Percentiles rank a stretch among this genome's conserved stretches.
These are phyloP conservation scores for Mylabris sibirica DNA, from an alignment of 2,888 invertebrate species.

Conservation along the genomic window DNA sequence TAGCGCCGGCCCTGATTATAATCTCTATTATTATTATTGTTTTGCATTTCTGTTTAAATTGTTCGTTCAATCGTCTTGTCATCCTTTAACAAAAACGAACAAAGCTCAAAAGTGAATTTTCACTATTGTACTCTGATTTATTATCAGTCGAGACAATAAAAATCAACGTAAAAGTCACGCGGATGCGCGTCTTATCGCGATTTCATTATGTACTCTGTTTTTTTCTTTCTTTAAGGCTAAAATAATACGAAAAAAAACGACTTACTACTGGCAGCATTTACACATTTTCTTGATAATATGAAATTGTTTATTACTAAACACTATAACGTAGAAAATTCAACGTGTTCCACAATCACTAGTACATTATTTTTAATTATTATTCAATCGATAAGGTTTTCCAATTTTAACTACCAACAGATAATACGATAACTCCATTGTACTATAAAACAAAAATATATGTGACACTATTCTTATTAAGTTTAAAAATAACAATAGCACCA, in stretches of 20 bases:
- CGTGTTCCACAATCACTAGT: neutral
- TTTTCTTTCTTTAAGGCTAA: too few relatives aligned
- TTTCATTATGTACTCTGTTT: too few relatives aligned
- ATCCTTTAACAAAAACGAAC: neutral
- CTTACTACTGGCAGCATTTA: constrained; percentile 69
- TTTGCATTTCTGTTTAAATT: too few relatives aligned
- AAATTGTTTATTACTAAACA: too few relatives aligned
- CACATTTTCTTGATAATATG: constrained; percentile 57
- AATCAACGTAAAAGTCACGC: neutral
- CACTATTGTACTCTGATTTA: too few relatives aligned
- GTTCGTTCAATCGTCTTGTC: too few relatives aligned
- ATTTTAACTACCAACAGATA: neutral
- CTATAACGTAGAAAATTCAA: constrained; percentile 16
- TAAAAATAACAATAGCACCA: neutral
- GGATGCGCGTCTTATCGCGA: too few relatives aligned
- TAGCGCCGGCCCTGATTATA: too few relatives aligned
- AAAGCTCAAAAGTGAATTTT: constrained; percentile 9
- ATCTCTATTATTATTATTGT: too few relatives aligned
- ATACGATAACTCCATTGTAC: neutral
- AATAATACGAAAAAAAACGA: constrained; percentile 41
- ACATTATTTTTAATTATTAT: neutral
- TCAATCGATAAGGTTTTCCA: neutral
- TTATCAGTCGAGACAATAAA: too few relatives aligned
- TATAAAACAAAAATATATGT: neutral
- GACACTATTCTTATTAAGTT: neutral